phyloP scores from a whole-genome alignment of 37 sponge, comb jelly and placozoan genomes.

The Aplysina aerophoba region DNA sequence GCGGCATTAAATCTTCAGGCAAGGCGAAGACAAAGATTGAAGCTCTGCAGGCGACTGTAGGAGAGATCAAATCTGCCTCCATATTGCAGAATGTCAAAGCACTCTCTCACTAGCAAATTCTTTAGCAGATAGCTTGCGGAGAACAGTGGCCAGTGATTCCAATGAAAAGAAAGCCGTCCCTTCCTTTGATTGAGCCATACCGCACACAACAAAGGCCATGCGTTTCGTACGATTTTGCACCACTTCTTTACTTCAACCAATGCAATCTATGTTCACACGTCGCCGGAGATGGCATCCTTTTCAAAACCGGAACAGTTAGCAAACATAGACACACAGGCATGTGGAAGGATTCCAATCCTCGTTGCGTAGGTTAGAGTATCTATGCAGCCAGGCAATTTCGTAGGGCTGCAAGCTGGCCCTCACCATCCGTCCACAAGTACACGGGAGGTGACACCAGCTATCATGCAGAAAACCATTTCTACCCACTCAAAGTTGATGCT shows the following conservation, averaged over 20 bases:
- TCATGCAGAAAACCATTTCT: no score
- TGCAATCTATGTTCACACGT: no score
- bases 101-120: not conserved
- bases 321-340: not conserved
- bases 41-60: not conserved
- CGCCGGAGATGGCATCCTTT: not conserved
- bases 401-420: no score
- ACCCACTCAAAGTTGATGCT: no score
- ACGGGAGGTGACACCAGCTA: no score
- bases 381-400: no score
- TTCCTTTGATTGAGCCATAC: slow-evolving; percentile 11
- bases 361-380: not conserved
- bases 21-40: slow-evolving; percentile 3
- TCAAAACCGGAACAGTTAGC: not conserved
- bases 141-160: slow-evolving; percentile 4
- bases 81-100: not conserved
- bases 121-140: not conserved
- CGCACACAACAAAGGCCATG: not conserved
- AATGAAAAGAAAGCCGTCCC: not conserved
- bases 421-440: no score
- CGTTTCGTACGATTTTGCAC: not conserved
- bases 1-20: not conserved
- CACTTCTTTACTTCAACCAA: no score
- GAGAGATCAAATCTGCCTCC: not conserved
- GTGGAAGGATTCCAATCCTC: not conserved